A percentile compares a stretch with the other conserved stretches of the same genome.
These are phyloP conservation scores for Paradisaea rubra DNA, from an alignment of 2,113 vertebrate genomes.

Conservation along the genomic window DNA sequence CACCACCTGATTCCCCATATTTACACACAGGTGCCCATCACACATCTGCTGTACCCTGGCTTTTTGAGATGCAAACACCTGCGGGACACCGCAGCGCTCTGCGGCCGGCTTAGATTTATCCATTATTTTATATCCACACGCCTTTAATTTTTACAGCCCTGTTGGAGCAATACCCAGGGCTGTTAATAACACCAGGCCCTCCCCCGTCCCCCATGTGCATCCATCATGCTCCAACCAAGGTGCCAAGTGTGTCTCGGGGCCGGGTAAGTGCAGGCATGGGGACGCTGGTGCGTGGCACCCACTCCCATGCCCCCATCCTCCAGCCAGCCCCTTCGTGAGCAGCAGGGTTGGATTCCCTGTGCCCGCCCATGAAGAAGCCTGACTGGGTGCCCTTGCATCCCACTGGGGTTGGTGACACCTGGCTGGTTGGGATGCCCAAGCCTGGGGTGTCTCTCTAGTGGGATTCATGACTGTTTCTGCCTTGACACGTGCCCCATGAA, in stretches of 20 bases:
- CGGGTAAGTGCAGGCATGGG: not conserved
- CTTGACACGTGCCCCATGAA: not conserved
- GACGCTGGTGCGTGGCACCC: not conserved
- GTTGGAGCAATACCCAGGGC: slow-evolving; percentile 19
- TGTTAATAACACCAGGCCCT: not conserved
- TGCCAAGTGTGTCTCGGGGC: not conserved
- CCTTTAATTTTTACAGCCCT: slow-evolving; percentile 59
- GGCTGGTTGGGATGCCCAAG: not conserved
- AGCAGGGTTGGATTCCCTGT: not conserved
- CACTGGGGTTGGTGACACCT: not conserved
- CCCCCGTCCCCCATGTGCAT: not conserved
- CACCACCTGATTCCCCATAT: too few relatives aligned
- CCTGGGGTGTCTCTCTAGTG: accelerated
- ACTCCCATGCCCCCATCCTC: not conserved
- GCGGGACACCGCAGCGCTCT: not conserved
- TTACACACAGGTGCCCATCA: accelerated
- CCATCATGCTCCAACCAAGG: not conserved
- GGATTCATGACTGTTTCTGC: not conserved
- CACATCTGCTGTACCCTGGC: accelerated
- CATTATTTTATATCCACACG: slow-evolving; percentile 50
- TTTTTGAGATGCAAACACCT: not conserved
- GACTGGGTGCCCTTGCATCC: not conserved
- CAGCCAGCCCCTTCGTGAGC: not conserved
- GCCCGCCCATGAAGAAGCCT: not conserved
- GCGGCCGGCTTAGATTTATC: slow-evolving; percentile 26